Percentiles rank a stretch among this genome's conserved stretches.
Evolutionary conservation across 2,113 vertebrate species (phyloP).

Genomic region (Corythaixoides concolor): DNA sequence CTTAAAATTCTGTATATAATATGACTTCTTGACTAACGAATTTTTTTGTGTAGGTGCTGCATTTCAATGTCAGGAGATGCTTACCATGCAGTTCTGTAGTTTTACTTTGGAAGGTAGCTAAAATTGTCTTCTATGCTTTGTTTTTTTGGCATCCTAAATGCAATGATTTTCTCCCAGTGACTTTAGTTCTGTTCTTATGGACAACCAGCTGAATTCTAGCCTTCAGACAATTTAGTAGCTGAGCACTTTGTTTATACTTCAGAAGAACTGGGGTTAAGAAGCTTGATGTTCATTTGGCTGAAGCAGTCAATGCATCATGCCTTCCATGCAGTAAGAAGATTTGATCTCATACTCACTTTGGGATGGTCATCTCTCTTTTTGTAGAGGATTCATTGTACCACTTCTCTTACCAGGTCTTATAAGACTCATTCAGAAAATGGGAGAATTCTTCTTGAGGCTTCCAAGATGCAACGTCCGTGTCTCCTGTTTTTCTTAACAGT

Average conservation of each 20-base stretch:
- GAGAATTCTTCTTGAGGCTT: background rate
- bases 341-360: background rate
- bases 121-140: background rate
- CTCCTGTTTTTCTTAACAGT: background rate
- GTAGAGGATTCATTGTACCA: background rate
- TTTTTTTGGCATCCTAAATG: background rate
- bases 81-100: background rate
- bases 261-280: background rate
- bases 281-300: background rate
- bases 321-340: background rate
- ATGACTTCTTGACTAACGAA: background rate
- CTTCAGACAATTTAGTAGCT: background rate
- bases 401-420: background rate
- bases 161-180: background rate
- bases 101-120: background rate
- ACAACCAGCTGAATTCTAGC: background rate
- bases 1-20: background rate
- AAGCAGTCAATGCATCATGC: background rate
- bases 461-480: accelerated
- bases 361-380: background rate
- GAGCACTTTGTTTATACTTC: background rate
- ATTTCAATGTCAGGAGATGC: background rate
- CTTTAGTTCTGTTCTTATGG: background rate
- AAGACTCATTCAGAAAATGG: background rate
- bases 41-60: background rate